These are phyloP conservation scores for Calypte anna DNA, from an alignment of 2,113 vertebrate genomes.

Conservation along the genomic window DNA sequence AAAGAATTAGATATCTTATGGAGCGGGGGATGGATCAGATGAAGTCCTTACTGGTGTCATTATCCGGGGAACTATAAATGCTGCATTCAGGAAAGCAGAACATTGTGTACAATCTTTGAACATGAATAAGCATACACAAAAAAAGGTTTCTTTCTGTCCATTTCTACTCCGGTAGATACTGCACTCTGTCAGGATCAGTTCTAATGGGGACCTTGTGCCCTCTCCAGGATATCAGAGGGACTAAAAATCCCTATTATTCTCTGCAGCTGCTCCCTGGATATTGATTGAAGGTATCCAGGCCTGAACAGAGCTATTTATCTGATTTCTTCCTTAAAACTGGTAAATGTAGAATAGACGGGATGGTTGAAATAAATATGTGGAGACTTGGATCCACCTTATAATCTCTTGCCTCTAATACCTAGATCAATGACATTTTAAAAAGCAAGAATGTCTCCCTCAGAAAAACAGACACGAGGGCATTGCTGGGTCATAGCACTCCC, in stretches of 20 bases:
- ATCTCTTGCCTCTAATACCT: not conserved
- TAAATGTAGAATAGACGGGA: not conserved
- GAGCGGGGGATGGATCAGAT: not conserved
- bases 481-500: not conserved
- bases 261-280: not conserved
- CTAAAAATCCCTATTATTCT: not conserved
- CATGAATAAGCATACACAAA: not conserved
- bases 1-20: not conserved
- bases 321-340: not conserved
- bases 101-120: not conserved
- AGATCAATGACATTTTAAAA: not conserved
- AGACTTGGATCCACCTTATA: not conserved
- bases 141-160: not conserved
- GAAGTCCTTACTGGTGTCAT: not conserved
- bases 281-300: constrained; percentile 13
- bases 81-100: not conserved
- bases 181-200: constrained; percentile 7
- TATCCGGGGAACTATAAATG: not conserved
- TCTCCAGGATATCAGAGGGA: not conserved
- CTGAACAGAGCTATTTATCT: not conserved
- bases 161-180: not conserved
- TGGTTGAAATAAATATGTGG: not conserved
- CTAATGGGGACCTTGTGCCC: constrained; percentile 39
- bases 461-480: not conserved
- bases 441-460: not conserved